Conservation (phyloP, 2,113 vertebrate genomes). For the Thymallus thymallus region DNA sequence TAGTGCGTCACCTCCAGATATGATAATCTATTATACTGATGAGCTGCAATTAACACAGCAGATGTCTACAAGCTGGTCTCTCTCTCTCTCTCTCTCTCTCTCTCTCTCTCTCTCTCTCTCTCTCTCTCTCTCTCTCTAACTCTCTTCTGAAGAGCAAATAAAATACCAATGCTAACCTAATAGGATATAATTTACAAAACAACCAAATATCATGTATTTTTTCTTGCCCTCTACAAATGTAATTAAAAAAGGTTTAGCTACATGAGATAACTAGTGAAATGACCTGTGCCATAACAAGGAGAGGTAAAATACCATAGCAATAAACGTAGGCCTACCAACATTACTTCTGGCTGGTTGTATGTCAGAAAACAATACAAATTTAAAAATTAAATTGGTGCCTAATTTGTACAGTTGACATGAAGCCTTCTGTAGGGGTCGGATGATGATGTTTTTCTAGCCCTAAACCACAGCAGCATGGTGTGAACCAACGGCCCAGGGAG, state of each 20-base stretch:
- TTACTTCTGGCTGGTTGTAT: neutral
- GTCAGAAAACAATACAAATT: neutral
- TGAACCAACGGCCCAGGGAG: conserved; percentile 27
- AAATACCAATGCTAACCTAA: conserved; percentile 50
- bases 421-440: neutral
- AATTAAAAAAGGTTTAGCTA: too few species aligned
- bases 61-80: conserved; percentile 68
- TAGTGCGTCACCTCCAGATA: conserved; percentile 52
- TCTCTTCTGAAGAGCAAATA: conserved; percentile 44
- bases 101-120: too few species aligned
- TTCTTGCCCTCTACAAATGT: neutral
- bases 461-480: neutral
- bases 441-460: neutral
- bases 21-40: conserved; percentile 57
- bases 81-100: too few species aligned
- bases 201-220: conserved; percentile 18
- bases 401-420: neutral
- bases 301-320: too few species aligned
- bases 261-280: neutral
- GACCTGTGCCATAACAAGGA: too few species aligned
- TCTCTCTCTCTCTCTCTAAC: too few species aligned
- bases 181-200: conserved; percentile 41
- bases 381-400: neutral
- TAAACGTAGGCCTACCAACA: too few species aligned
- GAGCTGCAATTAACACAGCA: conserved; percentile 69